These are phyloP conservation scores for Euura saliciscinereae DNA, from an alignment of 1,140 invertebrate genomes.

Conservation along the genomic window DNA sequence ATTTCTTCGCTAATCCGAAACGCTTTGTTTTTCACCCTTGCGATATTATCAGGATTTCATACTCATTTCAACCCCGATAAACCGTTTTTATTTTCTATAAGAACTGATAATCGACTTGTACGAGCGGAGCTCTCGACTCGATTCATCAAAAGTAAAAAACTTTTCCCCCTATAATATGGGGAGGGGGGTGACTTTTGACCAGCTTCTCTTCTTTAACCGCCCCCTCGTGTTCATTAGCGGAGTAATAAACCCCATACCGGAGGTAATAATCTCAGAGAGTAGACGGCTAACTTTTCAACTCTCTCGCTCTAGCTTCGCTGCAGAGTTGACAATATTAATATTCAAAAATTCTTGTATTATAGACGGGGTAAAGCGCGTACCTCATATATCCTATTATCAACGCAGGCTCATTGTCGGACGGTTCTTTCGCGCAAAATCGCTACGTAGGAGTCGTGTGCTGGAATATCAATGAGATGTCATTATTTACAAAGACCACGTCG, in stretches of 20 bases:
- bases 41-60: neutral
- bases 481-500: constrained; percentile 10
- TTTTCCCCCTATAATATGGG: too few relatives aligned
- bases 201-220: too few relatives aligned
- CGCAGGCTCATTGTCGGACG: too few relatives aligned
- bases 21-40: too few relatives aligned
- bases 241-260: constrained; percentile 6
- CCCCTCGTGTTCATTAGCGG: constrained; percentile 6
- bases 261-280: neutral
- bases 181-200: too few relatives aligned
- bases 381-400: constrained; percentile 17
- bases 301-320: neutral
- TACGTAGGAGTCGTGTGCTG: neutral
- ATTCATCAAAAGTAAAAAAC: too few relatives aligned
- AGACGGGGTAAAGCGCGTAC: neutral
- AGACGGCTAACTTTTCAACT: neutral
- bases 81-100: too few relatives aligned
- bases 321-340: constrained; percentile 9
- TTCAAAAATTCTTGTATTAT: neutral
- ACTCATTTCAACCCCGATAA: too few relatives aligned
- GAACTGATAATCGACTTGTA: too few relatives aligned
- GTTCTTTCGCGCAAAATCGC: constrained; percentile 1
- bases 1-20: neutral
- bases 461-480: constrained; percentile 18
- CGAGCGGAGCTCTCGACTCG: too few relatives aligned